Percentiles rank a stretch among this genome's conserved stretches.
phyloP scores from a whole-genome alignment of 2,797 vertebrate species.

The Anniella stebbinsi region DNA sequence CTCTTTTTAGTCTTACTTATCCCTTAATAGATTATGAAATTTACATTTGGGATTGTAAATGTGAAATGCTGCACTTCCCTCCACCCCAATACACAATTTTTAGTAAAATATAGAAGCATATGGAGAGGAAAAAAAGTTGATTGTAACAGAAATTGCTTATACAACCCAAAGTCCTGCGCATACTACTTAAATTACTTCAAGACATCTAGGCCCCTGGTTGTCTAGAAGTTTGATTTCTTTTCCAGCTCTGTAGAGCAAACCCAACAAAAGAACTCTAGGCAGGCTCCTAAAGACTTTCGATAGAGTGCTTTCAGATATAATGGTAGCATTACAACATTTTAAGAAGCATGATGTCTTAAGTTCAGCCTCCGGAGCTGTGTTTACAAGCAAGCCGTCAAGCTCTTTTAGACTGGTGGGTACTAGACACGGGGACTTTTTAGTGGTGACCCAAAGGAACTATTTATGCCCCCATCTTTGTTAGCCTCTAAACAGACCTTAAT shows the following conservation, averaged over 20 bases:
- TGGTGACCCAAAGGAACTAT: background rate
- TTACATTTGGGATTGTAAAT: conserved; percentile 79
- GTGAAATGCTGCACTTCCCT: conserved; percentile 65
- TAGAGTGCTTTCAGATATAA: background rate
- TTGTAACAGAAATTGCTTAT: no score
- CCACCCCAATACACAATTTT: conserved; percentile 45
- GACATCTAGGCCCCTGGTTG: background rate
- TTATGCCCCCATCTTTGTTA: background rate
- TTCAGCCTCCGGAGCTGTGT: background rate
- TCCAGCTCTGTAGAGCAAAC: background rate
- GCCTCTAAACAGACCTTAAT: background rate
- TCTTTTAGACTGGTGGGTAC: background rate
- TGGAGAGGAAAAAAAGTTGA: background rate
- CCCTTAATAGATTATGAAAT: conserved; percentile 76
- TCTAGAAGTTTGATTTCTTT: background rate
- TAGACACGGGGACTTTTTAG: background rate
- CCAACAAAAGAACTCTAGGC: background rate
- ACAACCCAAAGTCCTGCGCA: background rate
- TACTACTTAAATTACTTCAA: no score
- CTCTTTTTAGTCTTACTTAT: conserved; percentile 55
- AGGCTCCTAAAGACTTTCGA: background rate
- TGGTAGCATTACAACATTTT: background rate
- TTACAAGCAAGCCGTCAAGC: background rate
- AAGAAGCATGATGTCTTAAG: background rate
- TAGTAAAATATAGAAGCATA: background rate